Conservation (phyloP, 2,888 invertebrate species). For the Lagria hirta region DNA sequence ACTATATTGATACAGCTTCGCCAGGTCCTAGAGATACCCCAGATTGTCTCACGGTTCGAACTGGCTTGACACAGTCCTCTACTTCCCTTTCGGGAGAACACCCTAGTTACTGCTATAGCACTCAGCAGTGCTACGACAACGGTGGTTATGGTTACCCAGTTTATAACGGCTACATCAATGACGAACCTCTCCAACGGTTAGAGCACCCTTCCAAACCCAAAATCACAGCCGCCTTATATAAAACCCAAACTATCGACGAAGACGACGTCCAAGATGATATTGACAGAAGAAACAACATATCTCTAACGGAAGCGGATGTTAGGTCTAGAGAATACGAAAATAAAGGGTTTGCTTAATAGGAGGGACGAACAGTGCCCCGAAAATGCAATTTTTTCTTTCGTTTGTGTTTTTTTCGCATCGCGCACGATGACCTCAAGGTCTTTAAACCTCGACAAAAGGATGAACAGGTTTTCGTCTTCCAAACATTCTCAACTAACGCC, state of each 20-base stretch:
- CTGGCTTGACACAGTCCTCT: conserved; percentile 81
- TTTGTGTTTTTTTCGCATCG: conserved; percentile 10
- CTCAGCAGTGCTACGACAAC: conserved; percentile 74
- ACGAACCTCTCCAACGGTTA: conserved; percentile 37
- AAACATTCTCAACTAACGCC: conserved; percentile 45
- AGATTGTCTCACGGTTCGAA: conserved; percentile 52
- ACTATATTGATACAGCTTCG: conserved; percentile 46
- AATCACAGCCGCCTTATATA: conserved; percentile 70
- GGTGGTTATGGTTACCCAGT: conserved; percentile 71
- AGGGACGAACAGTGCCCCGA: neutral
- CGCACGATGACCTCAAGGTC: conserved; percentile 41
- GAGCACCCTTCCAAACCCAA: conserved; percentile 62
- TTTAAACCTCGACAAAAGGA: conserved; percentile 46
- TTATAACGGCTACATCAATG: conserved; percentile 61
- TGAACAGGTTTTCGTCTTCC: conserved; percentile 44
- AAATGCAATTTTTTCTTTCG: too few relatives aligned
- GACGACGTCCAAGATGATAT: conserved; percentile 53
- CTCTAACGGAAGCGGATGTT: conserved; percentile 25
- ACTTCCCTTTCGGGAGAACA: conserved; percentile 70
- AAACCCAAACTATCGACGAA: conserved; percentile 57
- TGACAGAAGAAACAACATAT: conserved; percentile 11
- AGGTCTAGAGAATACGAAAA: conserved; percentile 33
- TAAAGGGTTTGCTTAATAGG: conserved; percentile 32
- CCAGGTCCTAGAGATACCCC: conserved; percentile 41
- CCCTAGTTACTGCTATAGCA: conserved; percentile 76